Base-by-base conservation (phyloP, 2,888 invertebrate genomes). In the Zaprionus bogoriensis region DNA sequence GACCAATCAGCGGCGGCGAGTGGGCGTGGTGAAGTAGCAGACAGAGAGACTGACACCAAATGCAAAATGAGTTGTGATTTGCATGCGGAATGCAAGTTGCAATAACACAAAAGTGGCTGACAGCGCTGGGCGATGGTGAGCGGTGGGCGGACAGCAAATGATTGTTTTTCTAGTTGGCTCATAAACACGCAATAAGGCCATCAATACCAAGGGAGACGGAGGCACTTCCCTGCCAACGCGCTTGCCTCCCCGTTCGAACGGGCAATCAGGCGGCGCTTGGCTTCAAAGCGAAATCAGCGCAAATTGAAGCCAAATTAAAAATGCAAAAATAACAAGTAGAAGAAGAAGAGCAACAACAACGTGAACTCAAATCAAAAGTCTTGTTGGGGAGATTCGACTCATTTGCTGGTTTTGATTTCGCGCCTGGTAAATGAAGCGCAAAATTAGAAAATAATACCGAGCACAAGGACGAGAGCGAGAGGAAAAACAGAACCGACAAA, bases 271-370 rank as follows among this genome's bases (percentile, higher is more conserved):
- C 70, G 4, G 44, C n/a, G n/a, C 45, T 28, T 44, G 63, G 61
- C 71, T 58, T 70, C 67, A 67, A 74, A 64, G 61, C 51, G 9
- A 41, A 80, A 80, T 77, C 81, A 80, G 58, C 67, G 59, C 78
- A 73, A 78, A 67, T 62, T 78, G 61, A 67, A 76, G 78, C 53
- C 39, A 78, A 78, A 81, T 84, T 84, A 81, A 78, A 84, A 84
- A 64, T 70, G 50, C 61, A 68, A 67, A 75, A 74, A 55, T 27
- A 50, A 38, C 52, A 52, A 58, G 39, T 53, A 44, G 20, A 52
- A 58, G 39, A 55, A 44, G 20, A 52, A 42, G 5, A 36, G 41
- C 23, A 51, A 42, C 17, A 28, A 22, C 22, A 38, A 27, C 32
- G 39, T 20, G 7, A 19, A 10, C 36, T 44, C 27, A 53, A 69